Conservation (phyloP, 1,140 invertebrate species). For the Bombus pyrosoma region DNA sequence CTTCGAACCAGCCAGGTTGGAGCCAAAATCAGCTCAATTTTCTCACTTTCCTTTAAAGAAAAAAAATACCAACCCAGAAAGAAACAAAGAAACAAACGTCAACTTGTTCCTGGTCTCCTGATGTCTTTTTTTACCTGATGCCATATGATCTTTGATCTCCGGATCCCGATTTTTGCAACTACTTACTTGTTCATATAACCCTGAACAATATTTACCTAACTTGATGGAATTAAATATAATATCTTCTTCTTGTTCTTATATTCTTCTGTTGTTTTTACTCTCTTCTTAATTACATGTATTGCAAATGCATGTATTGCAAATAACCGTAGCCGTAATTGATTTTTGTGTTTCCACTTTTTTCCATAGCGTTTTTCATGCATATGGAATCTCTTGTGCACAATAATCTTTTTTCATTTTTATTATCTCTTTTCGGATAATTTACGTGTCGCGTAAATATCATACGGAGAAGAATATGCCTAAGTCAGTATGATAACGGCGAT, state of each 20-base stretch:
- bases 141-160: conserved; percentile 44
- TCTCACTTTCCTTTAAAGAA: conserved; percentile 70
- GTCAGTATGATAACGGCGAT: conserved; percentile 56
- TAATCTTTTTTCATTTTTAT: neutral
- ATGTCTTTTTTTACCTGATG: conserved; percentile 16
- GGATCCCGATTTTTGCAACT: conserved; percentile 53
- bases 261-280: conserved; percentile 1
- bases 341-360: conserved; percentile 36
- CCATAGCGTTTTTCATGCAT: conserved; percentile 23
- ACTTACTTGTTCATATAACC: conserved; percentile 25
- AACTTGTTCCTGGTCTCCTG: conserved; percentile 37
- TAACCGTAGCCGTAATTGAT: conserved; percentile 48
- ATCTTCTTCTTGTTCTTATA: conserved; percentile 48
- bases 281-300: conserved; percentile 62
- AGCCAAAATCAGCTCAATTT: conserved; percentile 83
- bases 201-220: conserved; percentile 7
- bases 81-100: neutral
- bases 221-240: conserved; percentile 48
- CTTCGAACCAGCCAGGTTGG: conserved; percentile 83
- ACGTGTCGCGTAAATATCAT: conserved; percentile 47
- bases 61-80: neutral
- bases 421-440: neutral
- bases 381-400: conserved; percentile 44
- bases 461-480: conserved; percentile 41
- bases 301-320: conserved; percentile 74